Conservation (phyloP, 2,797 vertebrate genomes). For the Poecilia wingei region DNA sequence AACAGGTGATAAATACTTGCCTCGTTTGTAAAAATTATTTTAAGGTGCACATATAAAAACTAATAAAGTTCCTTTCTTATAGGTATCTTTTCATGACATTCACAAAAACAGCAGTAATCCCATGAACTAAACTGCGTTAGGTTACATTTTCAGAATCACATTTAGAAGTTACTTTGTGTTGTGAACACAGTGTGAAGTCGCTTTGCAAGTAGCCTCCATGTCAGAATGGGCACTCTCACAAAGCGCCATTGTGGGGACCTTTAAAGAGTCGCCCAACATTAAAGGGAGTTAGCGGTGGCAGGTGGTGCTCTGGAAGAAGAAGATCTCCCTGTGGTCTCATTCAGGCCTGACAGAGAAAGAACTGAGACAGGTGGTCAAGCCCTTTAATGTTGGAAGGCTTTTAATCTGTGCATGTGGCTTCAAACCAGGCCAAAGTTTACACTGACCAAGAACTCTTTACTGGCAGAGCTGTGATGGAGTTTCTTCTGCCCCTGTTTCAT, state of each 20-base stretch:
- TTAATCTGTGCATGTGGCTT: conserved; percentile 73
- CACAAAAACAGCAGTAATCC: conserved; percentile 9
- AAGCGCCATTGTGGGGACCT: conserved; percentile 66
- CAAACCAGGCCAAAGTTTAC: conserved; percentile 55
- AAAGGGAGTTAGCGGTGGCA: conserved; percentile 70
- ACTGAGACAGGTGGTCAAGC: conserved; percentile 78
- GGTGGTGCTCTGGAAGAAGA: conserved; percentile 73
- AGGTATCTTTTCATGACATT: conserved; percentile 22
- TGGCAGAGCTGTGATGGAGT: conserved; percentile 60
- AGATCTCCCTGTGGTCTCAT: conserved; percentile 76
- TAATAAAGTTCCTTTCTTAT: background rate
- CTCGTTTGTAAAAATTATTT: background rate
- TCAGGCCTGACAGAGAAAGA: conserved; percentile 68
- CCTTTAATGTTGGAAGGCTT: conserved; percentile 75
- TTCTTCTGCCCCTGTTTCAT: conserved; percentile 65
- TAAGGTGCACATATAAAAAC: background rate
- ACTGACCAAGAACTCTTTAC: conserved; percentile 59
- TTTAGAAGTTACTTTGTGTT: conserved; percentile 37
- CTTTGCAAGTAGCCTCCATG: conserved; percentile 48
- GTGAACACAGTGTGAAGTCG: conserved; percentile 31
- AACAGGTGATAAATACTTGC: background rate
- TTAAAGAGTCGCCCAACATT: conserved; percentile 67
- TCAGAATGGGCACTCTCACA: conserved; percentile 60
- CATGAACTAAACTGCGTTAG: conserved; percentile 7
- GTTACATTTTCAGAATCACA: conserved; percentile 28